Percentiles rank a stretch among this genome's conserved stretches.
Evolutionary conservation across 1,140 invertebrate species (phyloP).

Genomic region (Pomacea maculata): DNA sequence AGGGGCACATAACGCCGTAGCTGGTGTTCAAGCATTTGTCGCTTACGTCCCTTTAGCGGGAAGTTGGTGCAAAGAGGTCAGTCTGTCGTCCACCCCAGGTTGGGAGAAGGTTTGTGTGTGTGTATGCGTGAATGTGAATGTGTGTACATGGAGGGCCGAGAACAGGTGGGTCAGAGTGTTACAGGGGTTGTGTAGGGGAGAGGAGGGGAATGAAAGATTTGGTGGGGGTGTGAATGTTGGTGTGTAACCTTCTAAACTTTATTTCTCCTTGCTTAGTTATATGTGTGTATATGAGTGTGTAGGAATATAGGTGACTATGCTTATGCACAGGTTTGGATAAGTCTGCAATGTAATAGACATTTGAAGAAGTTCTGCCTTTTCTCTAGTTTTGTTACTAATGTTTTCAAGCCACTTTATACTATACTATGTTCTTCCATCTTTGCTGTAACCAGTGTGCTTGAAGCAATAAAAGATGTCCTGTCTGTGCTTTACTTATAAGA

Average conservation of each 20-base stretch:
- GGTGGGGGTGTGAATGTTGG: background rate
- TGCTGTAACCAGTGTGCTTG: background rate
- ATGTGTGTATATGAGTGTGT: constrained; percentile 2
- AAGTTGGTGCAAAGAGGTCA: too few species aligned
- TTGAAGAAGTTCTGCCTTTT: background rate
- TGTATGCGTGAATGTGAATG: background rate
- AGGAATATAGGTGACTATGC: background rate
- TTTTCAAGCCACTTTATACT: background rate
- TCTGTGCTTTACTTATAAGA: too few species aligned
- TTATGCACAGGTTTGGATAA: background rate
- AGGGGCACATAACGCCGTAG: too few species aligned
- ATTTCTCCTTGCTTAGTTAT: background rate
- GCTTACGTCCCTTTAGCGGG: too few species aligned
- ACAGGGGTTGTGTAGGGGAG: background rate
- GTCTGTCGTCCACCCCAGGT: too few species aligned
- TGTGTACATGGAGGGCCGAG: background rate
- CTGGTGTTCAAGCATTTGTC: too few species aligned
- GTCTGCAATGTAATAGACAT: background rate
- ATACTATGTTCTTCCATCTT: background rate
- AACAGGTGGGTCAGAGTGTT: background rate
- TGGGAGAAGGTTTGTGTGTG: background rate
- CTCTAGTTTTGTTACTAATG: background rate
- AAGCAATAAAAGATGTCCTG: background rate
- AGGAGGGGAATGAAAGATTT: background rate
- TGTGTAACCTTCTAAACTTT: background rate